A percentile compares a stretch with the other conserved stretches of the same genome.
phyloP scores from a whole-genome alignment of 2,113 vertebrate species.

The Macquaria ambigua region DNA sequence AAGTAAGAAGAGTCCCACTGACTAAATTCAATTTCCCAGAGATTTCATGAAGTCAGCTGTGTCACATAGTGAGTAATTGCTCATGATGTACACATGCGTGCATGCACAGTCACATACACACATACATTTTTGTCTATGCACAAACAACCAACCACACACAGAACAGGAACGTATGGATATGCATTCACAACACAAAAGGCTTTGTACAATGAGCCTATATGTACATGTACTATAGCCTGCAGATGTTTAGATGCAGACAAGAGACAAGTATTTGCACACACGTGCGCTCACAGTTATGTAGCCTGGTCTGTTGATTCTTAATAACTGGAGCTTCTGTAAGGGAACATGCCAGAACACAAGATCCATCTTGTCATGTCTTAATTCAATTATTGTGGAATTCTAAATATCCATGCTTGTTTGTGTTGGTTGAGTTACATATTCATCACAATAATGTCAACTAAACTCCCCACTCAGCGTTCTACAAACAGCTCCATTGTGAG shows the following conservation, averaged over 20 bases:
- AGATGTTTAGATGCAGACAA: slow-evolving; percentile 25
- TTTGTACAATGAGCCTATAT: neutral
- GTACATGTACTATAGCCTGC: neutral
- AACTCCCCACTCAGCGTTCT: slow-evolving; percentile 51
- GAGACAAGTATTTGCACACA: neutral
- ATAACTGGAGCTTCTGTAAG: slow-evolving; percentile 36
- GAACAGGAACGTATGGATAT: neutral
- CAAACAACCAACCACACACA: neutral
- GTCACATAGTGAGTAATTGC: slow-evolving; percentile 31
- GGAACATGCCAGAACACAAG: slow-evolving; percentile 31
- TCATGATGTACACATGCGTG: slow-evolving; percentile 1
- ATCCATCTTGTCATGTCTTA: slow-evolving; percentile 60
- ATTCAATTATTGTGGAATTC: slow-evolving; percentile 65
- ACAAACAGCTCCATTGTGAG: slow-evolving; percentile 65
- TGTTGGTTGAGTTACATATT: slow-evolving; percentile 66
- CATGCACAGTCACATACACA: neutral
- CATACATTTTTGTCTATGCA: neutral
- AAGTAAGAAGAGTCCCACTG: slow-evolving; percentile 37
- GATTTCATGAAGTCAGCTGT: slow-evolving; percentile 47
- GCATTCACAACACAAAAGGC: neutral
- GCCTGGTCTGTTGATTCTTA: slow-evolving; percentile 18
- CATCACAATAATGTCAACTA: slow-evolving; percentile 60
- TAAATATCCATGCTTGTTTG: slow-evolving; percentile 64
- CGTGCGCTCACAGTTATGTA: neutral
- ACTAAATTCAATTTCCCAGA: slow-evolving; percentile 38